Base-by-base conservation (phyloP, 1,140 invertebrate species). In the Chironomus tepperi region DNA sequence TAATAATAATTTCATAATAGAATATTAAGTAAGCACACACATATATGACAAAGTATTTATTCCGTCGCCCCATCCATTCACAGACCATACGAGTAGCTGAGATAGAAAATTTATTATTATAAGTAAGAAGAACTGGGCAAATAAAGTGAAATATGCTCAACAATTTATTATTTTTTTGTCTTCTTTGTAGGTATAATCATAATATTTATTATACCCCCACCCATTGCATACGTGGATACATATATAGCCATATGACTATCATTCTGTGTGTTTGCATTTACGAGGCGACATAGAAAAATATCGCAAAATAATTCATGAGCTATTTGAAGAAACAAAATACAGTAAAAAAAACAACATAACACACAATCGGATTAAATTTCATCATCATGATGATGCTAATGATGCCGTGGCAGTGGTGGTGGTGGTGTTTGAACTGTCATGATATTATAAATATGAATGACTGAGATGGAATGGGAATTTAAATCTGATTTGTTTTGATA, bases 281-380 rank as follows among this genome's bases (percentile, higher is more conserved):
- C 47, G n/a, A 57, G 24, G 47, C 47, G 47, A 57, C 47, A 57
- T n/a, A 57, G 47, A 19, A 70, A 19, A 70, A 70, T 70, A 70
- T 70, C 18, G 19, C 19, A 21, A 70, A 21, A 70, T 70, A 70
- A 70, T 70, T 70, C 65, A 70, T 70, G 65, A 70, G 65, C 65
- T 70, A 18, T 70, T 70, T 70, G 65, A 18, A 70, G 19, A 12
- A 57, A 70, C 16, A 70, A 70, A 70, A 70, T 19, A 70, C 12
- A 70, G 9, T n/a, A n/a, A n/a, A 57, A 57, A 57, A 34, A 34
- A 10, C 9, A 18, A 19, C 65, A 19, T 19, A 70, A 18, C 65
- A 9, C 65, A 70, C 16, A 70, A 70, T 70, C 65, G 65, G 65
- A 70, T 70, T 70, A 70, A 18, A 70, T 12, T n/a, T 57, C 47